Percentiles rank a stretch among this genome's conserved stretches.
phyloP scores from a whole-genome alignment of 2,797 vertebrate species.

The Siniperca scherzeri region DNA sequence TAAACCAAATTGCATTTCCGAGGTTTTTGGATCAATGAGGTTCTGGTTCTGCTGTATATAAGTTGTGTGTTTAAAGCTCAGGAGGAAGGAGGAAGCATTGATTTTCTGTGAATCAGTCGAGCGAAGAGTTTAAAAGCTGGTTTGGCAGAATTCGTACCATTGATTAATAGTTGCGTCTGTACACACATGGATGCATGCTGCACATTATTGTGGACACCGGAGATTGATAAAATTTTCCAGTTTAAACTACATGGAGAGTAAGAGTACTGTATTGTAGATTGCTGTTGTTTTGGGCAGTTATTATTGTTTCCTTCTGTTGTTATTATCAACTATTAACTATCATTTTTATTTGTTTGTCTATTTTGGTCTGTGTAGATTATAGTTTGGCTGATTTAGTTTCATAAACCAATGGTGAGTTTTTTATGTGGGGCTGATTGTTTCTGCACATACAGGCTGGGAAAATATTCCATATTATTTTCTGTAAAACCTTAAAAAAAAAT shows the following conservation, averaged over 20 bases:
- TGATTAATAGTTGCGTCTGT: conserved; percentile 40
- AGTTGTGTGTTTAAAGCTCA: conserved; percentile 33
- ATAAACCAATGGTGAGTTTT: background rate
- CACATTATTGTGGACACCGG: conserved; percentile 20
- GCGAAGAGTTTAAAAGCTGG: conserved; percentile 54
- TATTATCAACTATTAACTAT: no score
- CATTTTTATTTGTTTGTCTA: background rate
- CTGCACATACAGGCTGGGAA: background rate
- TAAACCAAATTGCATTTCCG: background rate
- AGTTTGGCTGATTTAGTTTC: no score
- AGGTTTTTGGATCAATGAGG: conserved; percentile 10
- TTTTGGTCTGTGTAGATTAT: background rate
- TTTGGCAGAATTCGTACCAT: conserved; percentile 42
- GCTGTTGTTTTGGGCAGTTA: background rate
- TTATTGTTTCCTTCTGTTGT: no score
- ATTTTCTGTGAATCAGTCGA: conserved; percentile 50
- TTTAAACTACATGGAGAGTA: background rate
- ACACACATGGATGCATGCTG: conserved; percentile 34
- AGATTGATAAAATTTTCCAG: conserved; percentile 30
- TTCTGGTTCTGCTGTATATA: conserved; percentile 12
- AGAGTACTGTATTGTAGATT: no score
- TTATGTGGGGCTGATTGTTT: background rate
- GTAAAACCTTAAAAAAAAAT: background rate
- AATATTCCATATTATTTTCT: background rate
- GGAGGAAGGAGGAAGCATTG: conserved; percentile 31